Conservation (phyloP, 1,140 invertebrate genomes). For the Trichoplusia ni region DNA sequence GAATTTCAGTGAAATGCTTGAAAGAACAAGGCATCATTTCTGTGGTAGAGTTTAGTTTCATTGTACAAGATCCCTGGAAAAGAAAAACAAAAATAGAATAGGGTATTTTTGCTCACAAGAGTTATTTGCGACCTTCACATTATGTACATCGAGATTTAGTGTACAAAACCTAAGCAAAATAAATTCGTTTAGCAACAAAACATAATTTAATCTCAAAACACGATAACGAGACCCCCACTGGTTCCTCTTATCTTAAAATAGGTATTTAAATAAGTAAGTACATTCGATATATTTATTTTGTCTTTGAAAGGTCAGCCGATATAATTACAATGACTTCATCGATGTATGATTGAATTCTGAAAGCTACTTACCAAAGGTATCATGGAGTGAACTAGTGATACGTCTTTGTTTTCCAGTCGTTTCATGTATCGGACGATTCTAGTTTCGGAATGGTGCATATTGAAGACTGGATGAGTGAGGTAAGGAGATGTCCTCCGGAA, state of each 20-base stretch:
- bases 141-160: too few species aligned
- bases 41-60: slow-evolving; percentile 99
- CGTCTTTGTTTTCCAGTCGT: slow-evolving; percentile 97
- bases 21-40: slow-evolving; percentile 99
- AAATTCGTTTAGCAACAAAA: too few species aligned
- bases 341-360: too few species aligned
- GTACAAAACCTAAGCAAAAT: too few species aligned
- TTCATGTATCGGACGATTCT: slow-evolving; percentile 99
- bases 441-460: slow-evolving; percentile 97
- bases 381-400: slow-evolving; percentile 99
- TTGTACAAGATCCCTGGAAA: slow-evolving; percentile 96
- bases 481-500: slow-evolving; percentile 92
- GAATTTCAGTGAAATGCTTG: slow-evolving; percentile 95
- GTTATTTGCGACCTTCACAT: too few species aligned
- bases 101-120: too few species aligned
- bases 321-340: too few species aligned
- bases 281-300: too few species aligned
- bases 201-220: slow-evolving; percentile 16
- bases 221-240: not conserved
- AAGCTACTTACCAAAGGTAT: slow-evolving; percentile 91
- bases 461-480: slow-evolving; percentile 97
- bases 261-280: not conserved
- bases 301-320: too few species aligned
- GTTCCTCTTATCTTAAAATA: not conserved
- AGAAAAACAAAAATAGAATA: not conserved